These are phyloP conservation scores for Oenanthe oenanthe DNA, from an alignment of 2,113 vertebrate species.

Conservation along the genomic window DNA sequence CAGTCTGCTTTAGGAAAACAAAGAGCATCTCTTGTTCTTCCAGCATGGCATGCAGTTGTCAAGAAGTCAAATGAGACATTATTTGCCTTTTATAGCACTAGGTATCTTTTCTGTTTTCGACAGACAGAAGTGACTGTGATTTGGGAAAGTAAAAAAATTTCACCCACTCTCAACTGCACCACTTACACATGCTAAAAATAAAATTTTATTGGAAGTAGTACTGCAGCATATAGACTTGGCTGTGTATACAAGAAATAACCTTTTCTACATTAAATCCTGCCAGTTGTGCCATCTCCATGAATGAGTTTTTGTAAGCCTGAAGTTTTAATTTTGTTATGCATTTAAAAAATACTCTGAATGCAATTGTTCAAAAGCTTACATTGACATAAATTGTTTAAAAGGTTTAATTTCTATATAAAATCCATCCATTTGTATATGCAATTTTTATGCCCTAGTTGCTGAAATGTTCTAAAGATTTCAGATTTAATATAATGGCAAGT, in stretches of 20 bases:
- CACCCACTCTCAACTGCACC: neutral
- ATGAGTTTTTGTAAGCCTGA: neutral
- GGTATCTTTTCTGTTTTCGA: neutral
- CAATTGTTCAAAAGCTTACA: neutral
- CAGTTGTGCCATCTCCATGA: neutral
- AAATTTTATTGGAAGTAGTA: constrained; percentile 11
- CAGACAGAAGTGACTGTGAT: neutral
- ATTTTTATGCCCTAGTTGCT: neutral
- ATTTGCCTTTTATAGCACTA: neutral
- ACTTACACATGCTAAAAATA: constrained; percentile 45
- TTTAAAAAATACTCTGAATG: neutral
- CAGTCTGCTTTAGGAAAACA: constrained; percentile 47
- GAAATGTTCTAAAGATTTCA: neutral
- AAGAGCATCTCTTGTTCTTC: constrained; percentile 42
- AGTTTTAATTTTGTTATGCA: neutral
- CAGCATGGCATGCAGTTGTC: constrained; percentile 17
- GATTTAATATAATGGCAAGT: neutral
- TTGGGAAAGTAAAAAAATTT: constrained; percentile 18
- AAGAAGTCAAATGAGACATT: constrained; percentile 22
- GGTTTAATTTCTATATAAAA: neutral
- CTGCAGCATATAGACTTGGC: constrained; percentile 5
- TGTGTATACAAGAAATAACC: constrained; percentile 20
- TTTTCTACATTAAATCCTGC: neutral
- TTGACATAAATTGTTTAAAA: neutral
- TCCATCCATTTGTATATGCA: neutral